Conservation (phyloP, 2,888 invertebrate species). For the Parnassius mnemosyne region DNA sequence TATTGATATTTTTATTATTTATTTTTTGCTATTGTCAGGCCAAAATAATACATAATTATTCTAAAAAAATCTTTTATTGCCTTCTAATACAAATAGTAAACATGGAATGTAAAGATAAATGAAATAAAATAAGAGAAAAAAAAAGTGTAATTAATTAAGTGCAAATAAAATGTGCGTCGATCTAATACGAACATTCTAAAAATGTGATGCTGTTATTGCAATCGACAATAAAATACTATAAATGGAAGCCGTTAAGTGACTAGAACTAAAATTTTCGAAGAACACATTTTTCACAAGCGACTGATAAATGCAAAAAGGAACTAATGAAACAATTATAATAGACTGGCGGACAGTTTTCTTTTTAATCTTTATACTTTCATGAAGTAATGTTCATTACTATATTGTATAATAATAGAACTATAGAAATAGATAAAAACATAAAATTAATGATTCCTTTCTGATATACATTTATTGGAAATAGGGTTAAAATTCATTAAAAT, state of each 20-base stretch:
- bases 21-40: too few species aligned
- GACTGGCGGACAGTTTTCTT: conserved; percentile 2
- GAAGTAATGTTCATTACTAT: too few species aligned
- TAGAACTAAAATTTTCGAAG: conserved; percentile 62
- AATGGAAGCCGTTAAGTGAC: conserved; percentile 65
- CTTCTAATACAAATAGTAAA: conserved; percentile 33
- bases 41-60: conserved; percentile 28
- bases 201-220: conserved; percentile 53
- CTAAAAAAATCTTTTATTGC: conserved; percentile 51
- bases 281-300: conserved; percentile 38
- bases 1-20: too few species aligned
- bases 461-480: too few species aligned
- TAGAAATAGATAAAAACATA: too few species aligned
- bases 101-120: conserved; percentile 57
- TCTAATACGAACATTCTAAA: conserved; percentile 35
- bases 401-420: too few species aligned
- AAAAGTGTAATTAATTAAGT: conserved; percentile 31
- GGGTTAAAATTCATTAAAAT: too few species aligned
- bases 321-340: conserved; percentile 34
- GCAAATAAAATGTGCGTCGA: conserved; percentile 49
- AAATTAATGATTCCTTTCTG: too few species aligned
- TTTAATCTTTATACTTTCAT: too few species aligned
- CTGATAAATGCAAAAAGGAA: conserved; percentile 66
- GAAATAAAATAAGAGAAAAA: conserved; percentile 39
- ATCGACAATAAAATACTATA: conserved; percentile 34